Base-by-base conservation (phyloP, 2,113 vertebrate species). In the Ophthalmolycus amberensis region DNA sequence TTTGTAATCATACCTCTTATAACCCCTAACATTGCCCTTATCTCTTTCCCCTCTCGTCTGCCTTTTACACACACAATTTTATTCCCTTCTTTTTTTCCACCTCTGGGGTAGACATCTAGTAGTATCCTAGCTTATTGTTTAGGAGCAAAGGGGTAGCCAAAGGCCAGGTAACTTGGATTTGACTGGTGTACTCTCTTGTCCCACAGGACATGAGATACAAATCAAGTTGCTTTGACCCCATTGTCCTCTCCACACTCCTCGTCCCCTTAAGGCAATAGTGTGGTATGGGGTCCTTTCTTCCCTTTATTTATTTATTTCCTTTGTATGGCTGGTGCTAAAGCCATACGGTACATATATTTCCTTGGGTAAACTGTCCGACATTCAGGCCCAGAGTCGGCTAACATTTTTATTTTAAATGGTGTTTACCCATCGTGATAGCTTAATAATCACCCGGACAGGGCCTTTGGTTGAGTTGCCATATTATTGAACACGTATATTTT, bases 201-300 rank as follows among this genome's bases (percentile, higher is more conserved):
- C 90, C 92, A 72, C 29, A 89, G 92, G 94, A 94, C 85, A 78
- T 29, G 76, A 91, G 92, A 94, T 94, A 94, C 93, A 94, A 95
- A 95, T 95, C 93, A 94, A 94, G 91, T 87, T 89, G 87, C 91
- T 93, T 90, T 95, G 95, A 95, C 95, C 94, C 89, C 90, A 90
- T 91, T 93, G 93, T 95, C 94, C 93, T 94, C 86, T 90, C 84
- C 89, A 89, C 90, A 92, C 90, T 92, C 86, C 78, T 77, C 32
- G 88, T 87, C 83, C 93, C 93, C 94, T 90, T 75, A 91, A 94
- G 93, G 93, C 91, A 86, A 82, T 84, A 77, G 83, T 74, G 74
- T 77, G 71, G 90, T 91, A 90, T 88, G 89, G 88, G 82, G 92
- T 91, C 91, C 86, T 89, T 90, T 92, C 88, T 84, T 87, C 76